Base-by-base conservation (phyloP, 2,888 invertebrate genomes). In the Microplitis manilae region DNA sequence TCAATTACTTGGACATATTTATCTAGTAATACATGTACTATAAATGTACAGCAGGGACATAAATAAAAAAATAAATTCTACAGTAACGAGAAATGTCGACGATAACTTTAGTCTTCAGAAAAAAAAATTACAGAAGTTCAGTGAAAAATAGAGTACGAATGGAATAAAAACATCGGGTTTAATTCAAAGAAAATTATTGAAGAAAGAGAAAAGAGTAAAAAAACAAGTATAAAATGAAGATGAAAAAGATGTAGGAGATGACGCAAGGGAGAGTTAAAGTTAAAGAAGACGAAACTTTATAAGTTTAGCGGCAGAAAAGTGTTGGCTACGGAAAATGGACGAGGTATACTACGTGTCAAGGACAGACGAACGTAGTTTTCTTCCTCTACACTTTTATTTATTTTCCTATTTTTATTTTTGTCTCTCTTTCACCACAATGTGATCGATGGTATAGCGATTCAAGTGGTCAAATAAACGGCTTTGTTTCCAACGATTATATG, bases 291-390 rank as follows among this genome's bases (percentile, higher is more conserved):
- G 73, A 59, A 13, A 41, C 50, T 15, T 38, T 9, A 8, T 72
- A 50, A 62, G 13, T 41, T 20, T 71, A 50, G n/a, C 13, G 17
- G 41, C 13, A 50, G 50, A 50, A 50, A 50, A 50, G 50, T 50
- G 50, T 9, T 50, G 50, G 50, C 13, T 50, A 13, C 13, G 20
- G 38, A 81, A 81, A 83, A 81, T 83, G 81, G 81, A 81, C 78
- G 82, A 80, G 79, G 73, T 77, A 80, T 80, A 80, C 81, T 79
- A 76, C 60, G 76, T 79, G 83, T 85, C 83, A 83, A 81, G 80
- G 79, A 81, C 82, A 78, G 82, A 73, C 77, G 70, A 81, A 70
- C 77, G 81, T 81, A 81, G 83, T 78, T 83, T 83, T 84, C 61
- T n/a, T 60, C 62, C 72, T 70, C 30, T n/a, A 9, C 30, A 1